Percentiles rank a stretch among this genome's conserved stretches.
These are phyloP conservation scores for Hestina assimilis DNA, from an alignment of 1,140 invertebrate species.

Conservation along the genomic window DNA sequence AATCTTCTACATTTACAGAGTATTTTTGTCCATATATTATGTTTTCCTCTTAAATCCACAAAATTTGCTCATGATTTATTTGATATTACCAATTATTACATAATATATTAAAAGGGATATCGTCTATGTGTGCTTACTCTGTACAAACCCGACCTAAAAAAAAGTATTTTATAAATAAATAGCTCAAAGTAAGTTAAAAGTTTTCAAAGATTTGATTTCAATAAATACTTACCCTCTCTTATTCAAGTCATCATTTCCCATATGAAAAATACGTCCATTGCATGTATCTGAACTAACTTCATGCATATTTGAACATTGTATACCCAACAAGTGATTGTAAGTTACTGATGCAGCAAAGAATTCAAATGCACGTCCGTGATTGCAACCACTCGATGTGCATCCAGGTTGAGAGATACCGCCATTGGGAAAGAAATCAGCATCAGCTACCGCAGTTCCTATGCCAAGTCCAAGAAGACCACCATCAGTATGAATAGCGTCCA, in stretches of 20 bases:
- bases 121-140: constrained; percentile 35
- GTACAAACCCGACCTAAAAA: constrained; percentile 37
- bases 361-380: constrained; percentile 81
- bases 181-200: too few relatives aligned
- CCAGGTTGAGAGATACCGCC: constrained; percentile 80
- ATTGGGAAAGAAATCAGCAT: constrained; percentile 90
- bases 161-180: neutral
- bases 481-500: constrained; percentile 87
- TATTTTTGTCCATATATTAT: too few relatives aligned
- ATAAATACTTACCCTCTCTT: constrained; percentile 48
- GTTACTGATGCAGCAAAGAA: constrained; percentile 77
- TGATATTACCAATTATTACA: too few relatives aligned
- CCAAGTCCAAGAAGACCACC: constrained; percentile 80
- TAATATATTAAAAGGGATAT: constrained; percentile 40
- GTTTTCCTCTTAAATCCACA: too few relatives aligned
- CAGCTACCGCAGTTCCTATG: constrained; percentile 73
- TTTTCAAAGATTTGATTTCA: too few relatives aligned
- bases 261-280: constrained; percentile 28
- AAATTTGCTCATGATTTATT: too few relatives aligned
- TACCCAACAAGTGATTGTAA: constrained; percentile 44
- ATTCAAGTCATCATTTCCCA: constrained; percentile 48
- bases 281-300: constrained; percentile 44
- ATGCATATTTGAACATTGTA: constrained; percentile 27
- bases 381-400: constrained; percentile 77
- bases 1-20: too few relatives aligned